Base-by-base conservation (phyloP, 2,888 invertebrate species). In the Emmelina monodactyla region DNA sequence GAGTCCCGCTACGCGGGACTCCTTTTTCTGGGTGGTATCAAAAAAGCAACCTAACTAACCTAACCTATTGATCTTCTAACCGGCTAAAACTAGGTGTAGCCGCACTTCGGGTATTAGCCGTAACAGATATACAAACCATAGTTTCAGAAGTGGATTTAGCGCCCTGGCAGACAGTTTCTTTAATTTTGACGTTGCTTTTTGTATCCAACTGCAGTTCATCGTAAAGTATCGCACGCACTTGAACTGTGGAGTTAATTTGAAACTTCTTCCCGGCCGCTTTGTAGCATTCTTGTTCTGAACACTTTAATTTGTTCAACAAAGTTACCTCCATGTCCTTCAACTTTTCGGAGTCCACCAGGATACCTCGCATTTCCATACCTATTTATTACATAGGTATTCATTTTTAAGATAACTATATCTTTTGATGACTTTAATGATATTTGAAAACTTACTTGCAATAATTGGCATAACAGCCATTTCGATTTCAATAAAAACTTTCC, bases 101-200 rank as follows among this genome's bases (percentile, higher is more conserved):
- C n/a, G n/a, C n/a, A n/a, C n/a, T n/a, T n/a, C n/a, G n/a, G n/a
- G n/a, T n/a, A n/a, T n/a, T n/a, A n/a, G n/a, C n/a, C n/a, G n/a
- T n/a, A 13, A 7, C 14, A 16, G 6, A 13, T 11, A 5, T 2
- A 16, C 28, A 43, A 31, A 80, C 82, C 67, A 69, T 68, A 25
- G 60, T 46, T 44, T 81, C 81, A 0, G 72, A 73, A 1, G 82
- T 82, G 15, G 81, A 79, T 44, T 76, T 80, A 0, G 58, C 68
- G 1, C 72, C 70, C 33, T 53, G 60, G 12, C 49, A 35, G 4
- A 61, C 16, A 0, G 81, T 81, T 45, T 65, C 68, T 37, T 56
- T 58, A 14, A 80, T 60, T 39, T 52, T 60, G 7, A 81, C 49
- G 32, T 69, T 65, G 39, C 55, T 53, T 38, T 60, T 62, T 7